A percentile compares a stretch with the other conserved stretches of the same genome.
These are phyloP conservation scores for Parapsyche elsis DNA, from an alignment of 1,140 invertebrate species.

Conservation along the genomic window DNA sequence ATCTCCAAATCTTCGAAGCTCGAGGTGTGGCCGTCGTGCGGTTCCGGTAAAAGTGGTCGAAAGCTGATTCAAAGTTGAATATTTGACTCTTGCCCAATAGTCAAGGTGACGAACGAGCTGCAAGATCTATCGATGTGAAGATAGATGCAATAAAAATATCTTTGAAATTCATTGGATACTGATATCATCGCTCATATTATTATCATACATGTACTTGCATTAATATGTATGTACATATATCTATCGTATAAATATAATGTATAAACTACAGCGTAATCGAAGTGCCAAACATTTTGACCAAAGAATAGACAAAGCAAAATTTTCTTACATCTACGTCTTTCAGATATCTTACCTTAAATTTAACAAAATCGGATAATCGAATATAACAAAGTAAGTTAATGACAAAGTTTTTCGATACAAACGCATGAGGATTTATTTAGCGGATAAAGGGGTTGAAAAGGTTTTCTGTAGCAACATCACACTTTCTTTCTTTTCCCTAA, in stretches of 20 bases:
- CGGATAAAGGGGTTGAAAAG: slow-evolving; percentile 13
- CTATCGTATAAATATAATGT: neutral
- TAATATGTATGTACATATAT: neutral
- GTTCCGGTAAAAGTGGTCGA: slow-evolving; percentile 9
- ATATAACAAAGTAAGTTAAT: neutral
- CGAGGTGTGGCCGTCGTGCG: slow-evolving; percentile 27
- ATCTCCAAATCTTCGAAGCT: slow-evolving; percentile 25
- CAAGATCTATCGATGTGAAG: neutral
- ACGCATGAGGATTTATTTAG: slow-evolving; percentile 8
- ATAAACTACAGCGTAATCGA: too few relatives aligned
- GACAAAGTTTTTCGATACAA: slow-evolving; percentile 6
- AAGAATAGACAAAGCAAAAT: too few relatives aligned
- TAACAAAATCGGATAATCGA: too few relatives aligned
- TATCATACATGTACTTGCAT: neutral
- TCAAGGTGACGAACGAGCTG: neutral
- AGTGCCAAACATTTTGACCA: too few relatives aligned
- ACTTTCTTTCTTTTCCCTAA: slow-evolving; percentile 22
- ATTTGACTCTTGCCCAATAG: neutral
- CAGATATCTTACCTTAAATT: too few relatives aligned
- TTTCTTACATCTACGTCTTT: too few relatives aligned
- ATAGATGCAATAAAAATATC: too few relatives aligned
- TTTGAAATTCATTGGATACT: neutral
- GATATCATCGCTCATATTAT: neutral
- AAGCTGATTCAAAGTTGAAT: neutral
- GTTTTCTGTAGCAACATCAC: neutral